Conservation (phyloP, 2,113 vertebrate species). For the Empidonax traillii region DNA sequence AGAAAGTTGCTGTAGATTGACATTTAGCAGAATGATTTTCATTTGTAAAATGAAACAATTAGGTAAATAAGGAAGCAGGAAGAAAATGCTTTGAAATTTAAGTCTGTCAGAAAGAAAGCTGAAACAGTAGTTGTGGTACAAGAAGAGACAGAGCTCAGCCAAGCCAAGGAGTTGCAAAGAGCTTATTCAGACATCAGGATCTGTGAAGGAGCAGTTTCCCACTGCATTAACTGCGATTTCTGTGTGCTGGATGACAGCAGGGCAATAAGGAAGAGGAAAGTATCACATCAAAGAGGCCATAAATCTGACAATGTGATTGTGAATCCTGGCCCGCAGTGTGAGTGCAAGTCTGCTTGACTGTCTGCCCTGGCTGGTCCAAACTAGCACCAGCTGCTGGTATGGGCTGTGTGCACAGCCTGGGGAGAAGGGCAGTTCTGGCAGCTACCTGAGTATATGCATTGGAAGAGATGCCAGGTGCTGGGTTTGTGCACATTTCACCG, state of each 20-base stretch:
- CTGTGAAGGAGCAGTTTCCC: not conserved
- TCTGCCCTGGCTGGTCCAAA: not conserved
- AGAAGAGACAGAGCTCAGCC: not conserved
- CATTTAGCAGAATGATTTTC: not conserved
- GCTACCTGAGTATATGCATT: accelerated
- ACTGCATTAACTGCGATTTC: not conserved
- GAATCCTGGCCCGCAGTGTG: not conserved
- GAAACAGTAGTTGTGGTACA: not conserved
- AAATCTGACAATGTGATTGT: not conserved
- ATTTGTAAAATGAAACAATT: not conserved
- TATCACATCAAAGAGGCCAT: accelerated
- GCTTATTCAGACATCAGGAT: not conserved
- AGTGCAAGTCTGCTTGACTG: not conserved
- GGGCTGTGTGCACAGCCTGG: accelerated
- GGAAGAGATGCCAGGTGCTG: not conserved
- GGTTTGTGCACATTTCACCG: accelerated
- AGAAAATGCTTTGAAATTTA: not conserved
- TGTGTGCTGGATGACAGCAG: too few species aligned
- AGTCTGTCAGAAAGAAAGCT: not conserved
- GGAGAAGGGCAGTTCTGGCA: accelerated
- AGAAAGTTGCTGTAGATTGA: not conserved
- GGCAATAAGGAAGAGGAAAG: not conserved
- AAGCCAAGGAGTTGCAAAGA: not conserved
- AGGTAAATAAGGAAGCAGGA: not conserved
- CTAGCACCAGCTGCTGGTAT: not conserved